Conservation (phyloP, 2,888 invertebrate genomes). For the Hofmannophila pseudospretella region DNA sequence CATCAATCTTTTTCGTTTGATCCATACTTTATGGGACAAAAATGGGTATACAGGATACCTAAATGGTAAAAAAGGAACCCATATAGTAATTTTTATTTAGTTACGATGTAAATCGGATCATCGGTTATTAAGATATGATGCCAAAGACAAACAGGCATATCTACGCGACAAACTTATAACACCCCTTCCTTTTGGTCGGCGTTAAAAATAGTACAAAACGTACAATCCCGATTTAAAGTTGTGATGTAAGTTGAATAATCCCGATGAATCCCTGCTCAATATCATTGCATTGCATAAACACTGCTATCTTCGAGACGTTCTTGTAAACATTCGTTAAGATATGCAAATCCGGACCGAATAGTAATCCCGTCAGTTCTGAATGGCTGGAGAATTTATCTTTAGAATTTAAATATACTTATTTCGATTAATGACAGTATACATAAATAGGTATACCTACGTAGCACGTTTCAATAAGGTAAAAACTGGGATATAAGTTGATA, state of each 20-base stretch:
- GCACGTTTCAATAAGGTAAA: too few species aligned
- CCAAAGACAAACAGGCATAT: too few species aligned
- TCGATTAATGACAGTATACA: background rate
- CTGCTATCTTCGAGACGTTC: slow-evolving; percentile 18
- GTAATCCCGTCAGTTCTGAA: background rate
- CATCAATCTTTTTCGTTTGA: too few species aligned
- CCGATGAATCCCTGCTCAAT: slow-evolving; percentile 6
- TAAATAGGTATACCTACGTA: too few species aligned
- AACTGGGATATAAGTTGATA: too few species aligned
- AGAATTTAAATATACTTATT: background rate
- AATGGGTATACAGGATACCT: too few species aligned
- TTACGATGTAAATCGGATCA: too few species aligned
- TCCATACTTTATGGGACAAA: too few species aligned
- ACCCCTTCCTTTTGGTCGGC: background rate
- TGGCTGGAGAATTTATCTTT: background rate
- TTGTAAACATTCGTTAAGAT: slow-evolving; percentile 22
- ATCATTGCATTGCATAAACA: slow-evolving; percentile 5
- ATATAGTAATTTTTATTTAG: too few species aligned
- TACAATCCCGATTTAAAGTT: background rate
- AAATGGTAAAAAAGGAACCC: too few species aligned
- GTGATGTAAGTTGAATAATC: slow-evolving; percentile 2
- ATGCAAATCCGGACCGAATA: slow-evolving; percentile 1
- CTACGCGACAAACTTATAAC: too few species aligned
- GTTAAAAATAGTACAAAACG: background rate
- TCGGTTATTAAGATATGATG: too few species aligned